Conservation (phyloP, 2,113 vertebrate species). For the Rafetus swinhoei region DNA sequence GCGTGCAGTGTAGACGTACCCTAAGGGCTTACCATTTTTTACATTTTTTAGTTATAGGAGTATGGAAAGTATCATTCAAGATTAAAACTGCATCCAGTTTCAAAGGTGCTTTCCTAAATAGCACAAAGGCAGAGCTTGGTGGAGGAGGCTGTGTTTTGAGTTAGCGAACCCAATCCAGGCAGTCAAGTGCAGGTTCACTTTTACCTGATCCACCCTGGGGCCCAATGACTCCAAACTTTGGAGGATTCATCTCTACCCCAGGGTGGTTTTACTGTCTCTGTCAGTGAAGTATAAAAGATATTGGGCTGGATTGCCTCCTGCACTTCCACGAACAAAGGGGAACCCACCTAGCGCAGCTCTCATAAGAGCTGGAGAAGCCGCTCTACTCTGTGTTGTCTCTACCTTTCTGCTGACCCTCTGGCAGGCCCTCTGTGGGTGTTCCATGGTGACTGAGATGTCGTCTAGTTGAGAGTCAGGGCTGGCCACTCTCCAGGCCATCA, state of each 20-base stretch:
- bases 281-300: rapidly evolving
- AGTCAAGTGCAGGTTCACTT: neutral
- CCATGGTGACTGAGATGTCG: neutral
- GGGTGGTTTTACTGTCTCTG: neutral
- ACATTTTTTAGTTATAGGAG: neutral
- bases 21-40: neutral
- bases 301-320: neutral
- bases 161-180: rapidly evolving
- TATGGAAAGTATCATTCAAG: too few relatives aligned
- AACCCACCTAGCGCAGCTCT: neutral
- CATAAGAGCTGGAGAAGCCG: neutral
- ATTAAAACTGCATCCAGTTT: neutral
- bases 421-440: neutral
- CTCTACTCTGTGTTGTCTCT: neutral
- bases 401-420: neutral
- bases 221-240: too few relatives aligned
- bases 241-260: neutral
- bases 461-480: neutral
- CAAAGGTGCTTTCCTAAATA: neutral
- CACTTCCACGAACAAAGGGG: neutral
- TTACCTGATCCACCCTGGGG: rapidly evolving
- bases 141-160: neutral
- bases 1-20: too few relatives aligned
- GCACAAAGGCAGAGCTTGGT: neutral
- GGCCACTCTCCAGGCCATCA: neutral